Conservation (phyloP, 2,888 invertebrate genomes). For the Nomada lathburiana region DNA sequence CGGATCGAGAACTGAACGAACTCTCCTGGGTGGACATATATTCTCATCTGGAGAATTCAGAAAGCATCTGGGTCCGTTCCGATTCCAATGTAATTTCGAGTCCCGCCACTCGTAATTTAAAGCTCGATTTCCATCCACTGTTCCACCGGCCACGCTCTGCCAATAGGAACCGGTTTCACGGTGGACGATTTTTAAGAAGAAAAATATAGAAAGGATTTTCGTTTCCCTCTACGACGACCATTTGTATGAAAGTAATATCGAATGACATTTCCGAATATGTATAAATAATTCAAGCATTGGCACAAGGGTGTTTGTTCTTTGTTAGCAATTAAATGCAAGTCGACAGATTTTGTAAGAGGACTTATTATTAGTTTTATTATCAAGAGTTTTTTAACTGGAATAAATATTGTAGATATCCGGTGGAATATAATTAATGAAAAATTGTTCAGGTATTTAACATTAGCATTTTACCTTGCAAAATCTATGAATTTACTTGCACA, state of each 20-base stretch:
- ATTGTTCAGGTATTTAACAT: too few species aligned
- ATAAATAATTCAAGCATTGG: too few species aligned
- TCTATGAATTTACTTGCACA: not conserved
- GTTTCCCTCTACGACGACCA: not conserved
- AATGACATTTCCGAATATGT: too few species aligned
- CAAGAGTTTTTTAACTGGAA: too few species aligned
- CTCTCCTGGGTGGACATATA: conserved; percentile 7
- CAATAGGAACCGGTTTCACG: conserved; percentile 6
- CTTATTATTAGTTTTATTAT: too few species aligned
- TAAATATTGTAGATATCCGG: too few species aligned
- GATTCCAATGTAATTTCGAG: conserved; percentile 1
- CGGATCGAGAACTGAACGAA: not conserved
- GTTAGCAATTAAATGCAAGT: too few species aligned
- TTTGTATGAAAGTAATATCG: too few species aligned
- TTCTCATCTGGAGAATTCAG: conserved; percentile 33
- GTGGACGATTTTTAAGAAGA: not conserved
- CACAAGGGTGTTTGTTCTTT: too few species aligned
- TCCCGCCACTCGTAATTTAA: not conserved
- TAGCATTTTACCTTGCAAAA: too few species aligned
- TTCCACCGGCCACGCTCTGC: not conserved
- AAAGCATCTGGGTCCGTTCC: conserved; percentile 6
- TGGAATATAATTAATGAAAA: too few species aligned
- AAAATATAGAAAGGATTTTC: not conserved
- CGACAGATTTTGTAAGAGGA: too few species aligned
- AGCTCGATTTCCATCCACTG: not conserved